Conservation (phyloP, 2,797 vertebrate genomes). For the Rhinella marina region DNA sequence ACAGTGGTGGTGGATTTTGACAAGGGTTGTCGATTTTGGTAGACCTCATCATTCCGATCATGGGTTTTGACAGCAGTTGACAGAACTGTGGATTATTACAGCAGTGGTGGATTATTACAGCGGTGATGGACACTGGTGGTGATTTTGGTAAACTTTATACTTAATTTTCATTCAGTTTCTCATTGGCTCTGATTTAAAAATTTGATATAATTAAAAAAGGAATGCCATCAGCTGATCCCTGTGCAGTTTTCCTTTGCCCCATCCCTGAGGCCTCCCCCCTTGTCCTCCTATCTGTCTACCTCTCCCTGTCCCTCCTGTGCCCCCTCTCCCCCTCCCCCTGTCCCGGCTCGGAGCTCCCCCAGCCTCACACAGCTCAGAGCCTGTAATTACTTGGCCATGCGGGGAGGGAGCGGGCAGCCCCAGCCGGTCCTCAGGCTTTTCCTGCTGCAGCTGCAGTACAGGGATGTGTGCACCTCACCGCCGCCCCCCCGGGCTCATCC, state of each 20-base stretch:
- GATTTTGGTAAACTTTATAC: no score
- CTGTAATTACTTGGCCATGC: conserved; percentile 74
- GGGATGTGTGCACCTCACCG: conserved; percentile 66
- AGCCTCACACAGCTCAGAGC: conserved; percentile 56
- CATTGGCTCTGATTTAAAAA: no score
- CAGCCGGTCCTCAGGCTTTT: conserved; percentile 64
- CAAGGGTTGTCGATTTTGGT: no score
- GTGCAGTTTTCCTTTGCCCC: neutral
- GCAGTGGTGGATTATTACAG: no score
- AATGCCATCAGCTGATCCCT: neutral
- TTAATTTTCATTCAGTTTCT: no score
- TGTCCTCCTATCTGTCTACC: neutral
- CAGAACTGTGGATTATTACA: no score
- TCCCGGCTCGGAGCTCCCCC: conserved; percentile 47
- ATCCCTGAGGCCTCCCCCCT: neutral
- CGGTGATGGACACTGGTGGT: no score
- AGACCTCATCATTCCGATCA: no score
- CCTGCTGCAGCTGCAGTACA: conserved; percentile 61
- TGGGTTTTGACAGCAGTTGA: no score
- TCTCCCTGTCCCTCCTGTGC: conserved; percentile 46
- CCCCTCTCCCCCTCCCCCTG: conserved; percentile 44
- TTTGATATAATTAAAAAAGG: no score
- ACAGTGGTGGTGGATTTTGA: no score
- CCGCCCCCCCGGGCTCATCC: conserved; percentile 44
- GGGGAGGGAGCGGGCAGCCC: conserved; percentile 64